Base-by-base conservation (phyloP, 53 echinoderm and acorn worm genomes). In the Paelopatides confundens region DNA sequence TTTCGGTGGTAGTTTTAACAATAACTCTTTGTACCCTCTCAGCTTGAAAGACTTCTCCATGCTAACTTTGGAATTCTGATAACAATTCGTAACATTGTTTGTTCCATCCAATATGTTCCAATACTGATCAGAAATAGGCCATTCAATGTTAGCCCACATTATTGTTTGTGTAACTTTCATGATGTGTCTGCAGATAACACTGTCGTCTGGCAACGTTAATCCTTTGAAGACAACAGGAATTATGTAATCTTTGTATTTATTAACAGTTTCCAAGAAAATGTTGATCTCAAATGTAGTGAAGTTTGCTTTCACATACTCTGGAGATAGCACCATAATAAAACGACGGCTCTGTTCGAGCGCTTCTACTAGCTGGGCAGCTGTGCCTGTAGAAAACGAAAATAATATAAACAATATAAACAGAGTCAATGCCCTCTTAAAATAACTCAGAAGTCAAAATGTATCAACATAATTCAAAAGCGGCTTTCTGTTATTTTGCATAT, bases 311-410 rank as follows among this genome's bases (percentile, higher is more conserved):
- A 79, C 31, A 21, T 79, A 79, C 2, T 53, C 79, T 17, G 79
- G 79, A 12, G 79, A 79, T 7, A 79, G 79, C 3, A 79, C 79
- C 79, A 79, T 79, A 14, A 79, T 52, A 8, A 79, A 79, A 18
- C 79, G 49, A 31, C 79, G 51, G 30, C 79, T 79, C 27, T 48
- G 49, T 48, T 79, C 24, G 14, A 79, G 79, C 8, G 79, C 79
- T 30, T 79, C 49, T 18, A 51, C 51, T 53, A 79, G 28, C 79
- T 79, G 79, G 30, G 13, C 21, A 1, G 53, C 79, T 28, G 79
- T 79, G 51, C 79, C 79, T 79, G 49, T 8, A 10, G 32, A 34
- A 11, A 67, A 34, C 3, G 15, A 28, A 35, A 67, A 67, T 2
- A n/a, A n/a, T n/a, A n/a, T n/a, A n/a, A n/a, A n/a, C n/a, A n/a